Evolutionary conservation across 1,140 invertebrate species (phyloP).

Genomic region (Chlorops oryzae): DNA sequence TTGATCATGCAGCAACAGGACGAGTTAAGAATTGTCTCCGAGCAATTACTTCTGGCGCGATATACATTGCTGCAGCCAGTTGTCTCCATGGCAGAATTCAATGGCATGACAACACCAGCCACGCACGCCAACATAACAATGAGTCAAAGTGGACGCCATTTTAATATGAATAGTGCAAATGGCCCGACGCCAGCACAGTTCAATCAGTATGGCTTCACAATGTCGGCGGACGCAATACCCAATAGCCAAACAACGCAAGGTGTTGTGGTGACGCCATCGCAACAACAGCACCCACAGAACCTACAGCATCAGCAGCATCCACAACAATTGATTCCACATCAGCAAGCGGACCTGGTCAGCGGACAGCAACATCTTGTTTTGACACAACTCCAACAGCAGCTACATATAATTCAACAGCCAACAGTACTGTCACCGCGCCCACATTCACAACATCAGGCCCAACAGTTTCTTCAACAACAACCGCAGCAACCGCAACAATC

Average conservation of each 20-base stretch:
- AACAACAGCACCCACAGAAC: conserved; percentile 39
- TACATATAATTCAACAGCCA: background rate
- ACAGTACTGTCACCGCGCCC: background rate
- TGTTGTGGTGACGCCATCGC: too few species aligned
- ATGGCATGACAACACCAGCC: too few species aligned
- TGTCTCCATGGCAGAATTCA: conserved; percentile 54
- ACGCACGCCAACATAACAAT: too few species aligned
- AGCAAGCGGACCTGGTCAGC: too few species aligned
- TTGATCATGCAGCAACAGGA: conserved; percentile 80
- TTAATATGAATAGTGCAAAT: too few species aligned
- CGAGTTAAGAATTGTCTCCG: conserved; percentile 72
- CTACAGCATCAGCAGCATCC: conserved; percentile 25
- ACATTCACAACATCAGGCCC: conserved; percentile 40
- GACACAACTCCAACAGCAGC: too few species aligned
- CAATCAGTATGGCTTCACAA: conserved; percentile 41
- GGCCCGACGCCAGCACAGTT: conserved; percentile 27
- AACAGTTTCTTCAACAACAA: conserved; percentile 31
- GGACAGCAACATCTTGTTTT: too few species aligned
- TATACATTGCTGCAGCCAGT: conserved; percentile 64
- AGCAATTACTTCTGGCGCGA: conserved; percentile 76
- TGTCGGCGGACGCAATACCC: conserved; percentile 34
- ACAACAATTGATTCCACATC: conserved; percentile 10
- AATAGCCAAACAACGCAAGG: too few species aligned
- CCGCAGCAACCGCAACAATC: conserved; percentile 12
- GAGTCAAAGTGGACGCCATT: too few species aligned